A percentile compares a stretch with the other conserved stretches of the same genome.
phyloP scores from a whole-genome alignment of 2,888 invertebrate genomes.

The Oxycera nigricornis region DNA sequence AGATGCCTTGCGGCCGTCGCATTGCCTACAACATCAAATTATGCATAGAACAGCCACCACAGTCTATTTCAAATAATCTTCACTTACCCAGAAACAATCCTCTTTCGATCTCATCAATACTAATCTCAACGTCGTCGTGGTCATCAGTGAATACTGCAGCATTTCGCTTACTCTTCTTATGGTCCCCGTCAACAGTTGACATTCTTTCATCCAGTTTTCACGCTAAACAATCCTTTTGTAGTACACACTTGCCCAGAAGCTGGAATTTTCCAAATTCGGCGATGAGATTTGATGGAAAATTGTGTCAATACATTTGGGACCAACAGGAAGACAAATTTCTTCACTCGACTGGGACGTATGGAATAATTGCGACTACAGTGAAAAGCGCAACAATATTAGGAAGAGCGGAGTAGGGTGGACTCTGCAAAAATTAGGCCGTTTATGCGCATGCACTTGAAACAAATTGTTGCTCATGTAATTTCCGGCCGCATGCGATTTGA shows the following conservation, averaged over 20 bases:
- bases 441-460: background rate
- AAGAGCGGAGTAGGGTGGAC: background rate
- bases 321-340: conserved; percentile 3
- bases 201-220: background rate
- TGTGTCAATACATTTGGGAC: background rate
- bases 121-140: conserved; percentile 49
- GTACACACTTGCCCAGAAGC: background rate
- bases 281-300: background rate
- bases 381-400: background rate
- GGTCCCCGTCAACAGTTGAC: background rate
- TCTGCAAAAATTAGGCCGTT: background rate
- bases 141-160: conserved; percentile 4
- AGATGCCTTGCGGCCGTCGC: conserved; percentile 80
- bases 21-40: conserved; percentile 68
- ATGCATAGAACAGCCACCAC: conserved; percentile 17
- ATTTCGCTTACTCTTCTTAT: background rate
- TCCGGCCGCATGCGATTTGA: background rate
- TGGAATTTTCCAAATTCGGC: background rate
- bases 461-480: no score
- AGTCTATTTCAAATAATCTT: background rate
- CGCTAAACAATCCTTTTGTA: background rate
- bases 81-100: conserved; percentile 58
- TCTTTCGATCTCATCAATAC: conserved; percentile 59
- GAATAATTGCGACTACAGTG: background rate
- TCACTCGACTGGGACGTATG: background rate